A percentile compares a stretch with the other conserved stretches of the same genome.
Conservation (phyloP, 1,140 invertebrate species). For the Drosophila santomea region DNA sequence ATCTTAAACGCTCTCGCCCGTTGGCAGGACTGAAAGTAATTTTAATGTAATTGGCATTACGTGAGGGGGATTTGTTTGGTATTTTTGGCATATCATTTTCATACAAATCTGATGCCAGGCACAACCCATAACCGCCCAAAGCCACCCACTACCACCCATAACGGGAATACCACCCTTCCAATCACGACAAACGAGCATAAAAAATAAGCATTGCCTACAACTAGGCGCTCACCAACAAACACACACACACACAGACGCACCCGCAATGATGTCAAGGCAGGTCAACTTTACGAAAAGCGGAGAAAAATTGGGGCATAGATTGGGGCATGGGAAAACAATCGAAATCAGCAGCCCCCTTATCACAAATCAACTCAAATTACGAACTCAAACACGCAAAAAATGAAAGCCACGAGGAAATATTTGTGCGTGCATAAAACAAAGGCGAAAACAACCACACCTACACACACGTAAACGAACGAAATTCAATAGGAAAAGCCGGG, state of each 20-base stretch:
- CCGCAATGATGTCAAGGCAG: slow-evolving; percentile 43
- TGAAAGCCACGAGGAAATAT: slow-evolving; percentile 38
- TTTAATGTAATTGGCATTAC: slow-evolving; percentile 77
- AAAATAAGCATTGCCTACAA: slow-evolving; percentile 50
- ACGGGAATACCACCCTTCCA: slow-evolving; percentile 22
- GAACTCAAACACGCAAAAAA: slow-evolving; percentile 41
- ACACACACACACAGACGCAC: background rate
- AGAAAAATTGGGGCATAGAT: background rate
- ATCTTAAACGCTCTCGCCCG: slow-evolving; percentile 27
- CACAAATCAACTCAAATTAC: slow-evolving; percentile 78
- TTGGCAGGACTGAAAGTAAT: slow-evolving; percentile 65
- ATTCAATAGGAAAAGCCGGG: slow-evolving; percentile 22
- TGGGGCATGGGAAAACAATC: slow-evolving; percentile 59
- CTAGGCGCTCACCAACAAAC: slow-evolving; percentile 20
- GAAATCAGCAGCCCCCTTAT: slow-evolving; percentile 55
- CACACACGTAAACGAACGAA: slow-evolving; percentile 50
- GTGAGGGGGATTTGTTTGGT: slow-evolving; percentile 50
- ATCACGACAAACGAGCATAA: slow-evolving; percentile 52
- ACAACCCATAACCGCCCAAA: slow-evolving; percentile 29
- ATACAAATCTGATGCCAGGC: slow-evolving; percentile 65
- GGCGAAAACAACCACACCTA: slow-evolving; percentile 33
- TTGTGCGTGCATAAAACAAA: slow-evolving; percentile 69
- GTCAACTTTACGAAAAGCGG: slow-evolving; percentile 16
- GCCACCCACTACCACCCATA: background rate
- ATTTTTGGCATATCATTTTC: slow-evolving; percentile 66